Base-by-base conservation (phyloP, 2,113 vertebrate genomes). In the Rousettus leschenaultii region DNA sequence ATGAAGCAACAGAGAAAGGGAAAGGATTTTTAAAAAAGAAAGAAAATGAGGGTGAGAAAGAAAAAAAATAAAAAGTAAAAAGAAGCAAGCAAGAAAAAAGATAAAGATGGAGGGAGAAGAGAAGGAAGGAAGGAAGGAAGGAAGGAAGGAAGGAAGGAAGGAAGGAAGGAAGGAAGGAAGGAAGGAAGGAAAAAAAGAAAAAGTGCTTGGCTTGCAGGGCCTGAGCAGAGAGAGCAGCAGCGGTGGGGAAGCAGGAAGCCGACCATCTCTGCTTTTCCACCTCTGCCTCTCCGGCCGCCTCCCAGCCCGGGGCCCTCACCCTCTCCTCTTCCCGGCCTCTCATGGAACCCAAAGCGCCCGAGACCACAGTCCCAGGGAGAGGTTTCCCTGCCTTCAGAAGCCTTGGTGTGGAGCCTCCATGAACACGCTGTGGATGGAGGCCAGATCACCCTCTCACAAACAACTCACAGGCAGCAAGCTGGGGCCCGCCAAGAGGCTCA, bases 211-310 rank as follows among this genome's bases (percentile, higher is more conserved):
- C 4, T 4, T 28, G 22, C 85, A 35, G 57, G 35, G 15, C 53
- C 5, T 0, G 6, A 35, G 18, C 4, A 8, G 1, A 30, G 9
- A 66, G 53, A 68, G 22, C 10, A 53, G 57, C 6, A 6, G 1
- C 0, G 0, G 26, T 14, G 2, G 6, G 19, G 15, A 18, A 40
- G 18, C 14, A 19, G 35, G 70, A 6, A 26, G 1, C 2, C 33
- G 12, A 0, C 4, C 21, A 0, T 10, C n/a, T 30, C 35, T 1
- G 4, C 7, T 38, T 11, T 15, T 7, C 51, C 2, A 3, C 26
- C 63, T 6, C 75, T 45, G 12, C 22, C 24, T 45, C 16, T 21
- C 45, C 30, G 12, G 6, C 30, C 22, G 19, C 24, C 30, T 19
- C 11, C 65, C 3, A 2, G 33, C 3, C 35, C 0, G 8, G 5